phyloP scores from a whole-genome alignment of 2,113 vertebrate species.

The Sphaerodactylus townsendi region DNA sequence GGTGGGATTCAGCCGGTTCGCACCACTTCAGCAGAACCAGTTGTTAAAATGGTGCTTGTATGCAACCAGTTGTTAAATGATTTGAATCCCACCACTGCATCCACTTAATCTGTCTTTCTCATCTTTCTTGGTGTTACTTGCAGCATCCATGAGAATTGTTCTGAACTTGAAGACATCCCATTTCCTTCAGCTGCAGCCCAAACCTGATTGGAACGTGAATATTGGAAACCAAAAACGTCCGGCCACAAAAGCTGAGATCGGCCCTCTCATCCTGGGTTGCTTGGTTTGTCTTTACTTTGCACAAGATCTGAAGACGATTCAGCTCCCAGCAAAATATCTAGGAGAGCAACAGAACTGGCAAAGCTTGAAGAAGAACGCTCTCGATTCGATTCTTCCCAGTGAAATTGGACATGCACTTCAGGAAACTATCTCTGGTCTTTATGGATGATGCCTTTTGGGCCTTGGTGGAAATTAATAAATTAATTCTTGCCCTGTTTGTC shows the following conservation, averaged over 20 bases:
- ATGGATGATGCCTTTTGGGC: not conserved
- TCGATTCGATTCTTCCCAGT: not conserved
- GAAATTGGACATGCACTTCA: not conserved
- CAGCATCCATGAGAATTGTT: not conserved
- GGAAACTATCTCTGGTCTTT: not conserved
- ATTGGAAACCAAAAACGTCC: not conserved
- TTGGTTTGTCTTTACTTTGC: too few species aligned
- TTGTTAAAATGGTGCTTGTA: too few species aligned
- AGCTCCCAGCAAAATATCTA: not conserved
- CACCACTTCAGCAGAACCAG: too few species aligned
- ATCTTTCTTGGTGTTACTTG: not conserved
- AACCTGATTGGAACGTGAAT: not conserved
- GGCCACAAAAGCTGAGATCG: too few species aligned
- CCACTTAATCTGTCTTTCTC: too few species aligned
- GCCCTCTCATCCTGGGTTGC: too few species aligned
- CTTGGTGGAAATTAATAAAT: not conserved
- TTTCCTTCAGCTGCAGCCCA: not conserved
- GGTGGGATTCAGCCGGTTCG: too few species aligned
- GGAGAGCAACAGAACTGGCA: not conserved
- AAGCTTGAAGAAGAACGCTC: not conserved
- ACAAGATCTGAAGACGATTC: not conserved
- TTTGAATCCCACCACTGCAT: too few species aligned
- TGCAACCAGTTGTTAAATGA: too few species aligned
- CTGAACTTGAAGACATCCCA: not conserved
- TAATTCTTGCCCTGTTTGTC: not conserved